Evolutionary conservation across 1,140 invertebrate species (phyloP).

Genomic region (Melanaphis sacchari): DNA sequence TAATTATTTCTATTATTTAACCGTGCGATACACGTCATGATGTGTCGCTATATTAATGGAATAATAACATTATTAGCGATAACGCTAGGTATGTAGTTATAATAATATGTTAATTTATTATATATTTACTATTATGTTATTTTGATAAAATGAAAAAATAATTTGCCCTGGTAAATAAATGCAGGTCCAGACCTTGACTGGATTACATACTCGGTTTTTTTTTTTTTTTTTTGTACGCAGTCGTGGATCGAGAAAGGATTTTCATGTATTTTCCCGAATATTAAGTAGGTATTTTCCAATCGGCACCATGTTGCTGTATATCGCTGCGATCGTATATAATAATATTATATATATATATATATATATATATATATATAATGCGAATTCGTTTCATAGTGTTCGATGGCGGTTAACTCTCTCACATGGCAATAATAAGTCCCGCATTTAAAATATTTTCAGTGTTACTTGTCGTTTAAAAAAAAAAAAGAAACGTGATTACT

Average conservation of each 20-base stretch:
- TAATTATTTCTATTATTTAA: too few relatives aligned
- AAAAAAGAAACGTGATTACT: too few relatives aligned
- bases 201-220: background rate
- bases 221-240: background rate
- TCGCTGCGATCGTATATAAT: background rate
- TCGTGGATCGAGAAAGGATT: constrained; percentile 39
- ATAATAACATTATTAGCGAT: too few relatives aligned
- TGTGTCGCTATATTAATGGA: too few relatives aligned
- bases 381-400: constrained; percentile 2
- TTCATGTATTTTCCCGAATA: background rate
- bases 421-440: background rate
- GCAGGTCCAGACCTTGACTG: constrained; percentile 25
- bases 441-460: background rate
- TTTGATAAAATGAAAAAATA: background rate
- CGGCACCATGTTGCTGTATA: background rate
- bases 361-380: background rate
- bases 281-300: background rate
- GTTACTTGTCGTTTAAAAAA: background rate
- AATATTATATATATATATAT: background rate
- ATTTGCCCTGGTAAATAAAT: background rate
- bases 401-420: background rate
- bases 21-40: too few relatives aligned
- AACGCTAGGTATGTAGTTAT: too few relatives aligned
- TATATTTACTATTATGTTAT: background rate
- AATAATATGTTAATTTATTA: too few relatives aligned